phyloP scores from a whole-genome alignment of 2,888 invertebrate species.

The Heliconius charithonia region DNA sequence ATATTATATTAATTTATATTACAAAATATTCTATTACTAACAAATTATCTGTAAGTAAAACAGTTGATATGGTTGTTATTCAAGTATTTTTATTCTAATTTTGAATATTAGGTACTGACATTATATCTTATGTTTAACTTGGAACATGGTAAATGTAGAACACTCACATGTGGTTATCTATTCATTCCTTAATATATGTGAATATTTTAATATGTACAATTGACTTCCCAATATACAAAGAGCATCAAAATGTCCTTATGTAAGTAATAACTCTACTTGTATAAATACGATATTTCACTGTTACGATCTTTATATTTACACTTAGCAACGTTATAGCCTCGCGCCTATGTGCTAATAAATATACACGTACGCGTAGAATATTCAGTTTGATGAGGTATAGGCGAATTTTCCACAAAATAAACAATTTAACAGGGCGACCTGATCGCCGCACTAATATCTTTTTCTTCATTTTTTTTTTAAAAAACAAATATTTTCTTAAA shows the following conservation, averaged over 20 bases:
- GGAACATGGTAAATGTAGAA: neutral
- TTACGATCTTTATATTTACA: constrained; percentile 3
- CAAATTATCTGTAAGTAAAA: neutral
- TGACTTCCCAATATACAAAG: neutral
- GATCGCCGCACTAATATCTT: neutral
- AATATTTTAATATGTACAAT: neutral
- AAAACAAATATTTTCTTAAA: neutral
- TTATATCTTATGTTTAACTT: neutral
- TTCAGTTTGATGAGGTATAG: neutral
- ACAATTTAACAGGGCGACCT: neutral
- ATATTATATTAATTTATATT: neutral
- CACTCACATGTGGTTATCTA: neutral
- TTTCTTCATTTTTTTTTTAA: neutral
- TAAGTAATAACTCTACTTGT: neutral
- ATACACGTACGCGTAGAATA: neutral
- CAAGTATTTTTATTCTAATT: neutral
- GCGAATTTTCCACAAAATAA: neutral
- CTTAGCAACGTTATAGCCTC: neutral
- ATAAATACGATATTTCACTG: constrained; percentile 1
- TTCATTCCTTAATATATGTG: neutral
- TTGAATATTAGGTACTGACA: neutral
- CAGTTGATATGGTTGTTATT: neutral
- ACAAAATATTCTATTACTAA: neutral
- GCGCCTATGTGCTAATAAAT: neutral
- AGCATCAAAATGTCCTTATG: neutral